A percentile compares a stretch with the other conserved stretches of the same genome.
Evolutionary conservation across 2,888 invertebrate genomes (phyloP).

Genomic region (Acleris sparsana): DNA sequence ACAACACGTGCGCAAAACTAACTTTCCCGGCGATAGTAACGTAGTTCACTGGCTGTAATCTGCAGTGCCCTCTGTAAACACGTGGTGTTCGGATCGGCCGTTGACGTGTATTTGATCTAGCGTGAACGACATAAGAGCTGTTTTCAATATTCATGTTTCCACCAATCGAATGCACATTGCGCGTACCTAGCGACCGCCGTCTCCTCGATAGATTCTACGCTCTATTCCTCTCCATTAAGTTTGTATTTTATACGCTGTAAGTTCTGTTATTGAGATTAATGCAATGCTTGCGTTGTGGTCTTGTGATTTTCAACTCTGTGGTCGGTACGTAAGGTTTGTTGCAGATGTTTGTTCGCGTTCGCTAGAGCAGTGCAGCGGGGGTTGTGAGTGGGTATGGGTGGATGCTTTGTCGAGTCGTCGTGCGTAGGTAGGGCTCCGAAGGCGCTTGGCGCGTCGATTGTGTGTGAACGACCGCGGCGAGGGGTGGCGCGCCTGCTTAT

Average conservation of each 20-base stretch:
- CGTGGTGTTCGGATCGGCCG: constrained; percentile 62
- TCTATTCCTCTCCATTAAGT: constrained; percentile 58
- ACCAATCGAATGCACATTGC: constrained; percentile 74
- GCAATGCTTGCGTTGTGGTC: constrained; percentile 52
- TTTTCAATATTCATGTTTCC: constrained; percentile 75
- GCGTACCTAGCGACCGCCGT: constrained; percentile 49
- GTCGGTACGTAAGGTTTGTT: constrained; percentile 46
- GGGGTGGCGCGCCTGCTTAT: constrained; percentile 79
- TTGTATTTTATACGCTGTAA: constrained; percentile 53
- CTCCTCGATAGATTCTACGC: constrained; percentile 57
- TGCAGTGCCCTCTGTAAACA: constrained; percentile 72
- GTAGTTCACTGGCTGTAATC: constrained; percentile 61
- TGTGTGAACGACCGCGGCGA: constrained; percentile 81
- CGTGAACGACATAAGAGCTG: constrained; percentile 68
- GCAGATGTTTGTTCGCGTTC: constrained; percentile 32
- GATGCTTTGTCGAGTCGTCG: constrained; percentile 70
- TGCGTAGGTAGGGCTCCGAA: constrained; percentile 75
- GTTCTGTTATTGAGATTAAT: constrained; percentile 56
- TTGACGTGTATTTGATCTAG: constrained; percentile 67
- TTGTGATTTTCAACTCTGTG: constrained; percentile 38
- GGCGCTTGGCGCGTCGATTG: constrained; percentile 71
- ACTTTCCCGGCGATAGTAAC: constrained; percentile 48
- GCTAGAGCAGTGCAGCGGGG: constrained; percentile 58
- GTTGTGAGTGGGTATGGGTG: constrained; percentile 62
- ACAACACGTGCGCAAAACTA: constrained; percentile 62